Conservation (phyloP, 1,140 invertebrate genomes). For the Plutomurus gul region DNA sequence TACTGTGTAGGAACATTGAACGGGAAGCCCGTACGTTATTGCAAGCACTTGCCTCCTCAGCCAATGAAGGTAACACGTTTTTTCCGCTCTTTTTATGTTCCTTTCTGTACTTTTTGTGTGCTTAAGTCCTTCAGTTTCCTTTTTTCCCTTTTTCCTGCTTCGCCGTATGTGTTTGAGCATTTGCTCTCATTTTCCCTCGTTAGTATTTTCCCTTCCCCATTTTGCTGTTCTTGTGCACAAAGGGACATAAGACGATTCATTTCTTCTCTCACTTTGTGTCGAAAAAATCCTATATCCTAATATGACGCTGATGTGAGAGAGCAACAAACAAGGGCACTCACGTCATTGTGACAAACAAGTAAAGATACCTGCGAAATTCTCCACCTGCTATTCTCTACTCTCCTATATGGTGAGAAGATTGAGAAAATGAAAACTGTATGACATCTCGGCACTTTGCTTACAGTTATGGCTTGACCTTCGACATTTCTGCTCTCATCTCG, state of each 20-base stretch:
- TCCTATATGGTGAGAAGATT: no score
- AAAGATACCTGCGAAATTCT: slow-evolving; percentile 38
- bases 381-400: background rate
- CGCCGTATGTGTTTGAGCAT: background rate
- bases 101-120: background rate
- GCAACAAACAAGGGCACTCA: no score
- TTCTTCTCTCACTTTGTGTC: background rate
- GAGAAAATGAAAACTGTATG: no score
- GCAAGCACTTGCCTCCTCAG: no score
- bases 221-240: no score
- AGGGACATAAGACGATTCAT: no score
- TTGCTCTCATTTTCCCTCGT: slow-evolving; percentile 8
- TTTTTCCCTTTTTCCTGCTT: no score
- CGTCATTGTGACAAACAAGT: background rate
- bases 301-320: background rate
- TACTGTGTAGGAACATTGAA: no score
- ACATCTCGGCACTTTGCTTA: background rate
- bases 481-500: no score
- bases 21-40: no score
- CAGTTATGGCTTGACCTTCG: no score
- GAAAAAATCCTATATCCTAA: background rate
- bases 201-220: background rate
- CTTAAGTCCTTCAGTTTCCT: background rate
- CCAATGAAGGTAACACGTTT: no score
- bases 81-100: background rate